phyloP scores from a whole-genome alignment of 2,113 vertebrate species.

The Dendropsophus ebraccatus region DNA sequence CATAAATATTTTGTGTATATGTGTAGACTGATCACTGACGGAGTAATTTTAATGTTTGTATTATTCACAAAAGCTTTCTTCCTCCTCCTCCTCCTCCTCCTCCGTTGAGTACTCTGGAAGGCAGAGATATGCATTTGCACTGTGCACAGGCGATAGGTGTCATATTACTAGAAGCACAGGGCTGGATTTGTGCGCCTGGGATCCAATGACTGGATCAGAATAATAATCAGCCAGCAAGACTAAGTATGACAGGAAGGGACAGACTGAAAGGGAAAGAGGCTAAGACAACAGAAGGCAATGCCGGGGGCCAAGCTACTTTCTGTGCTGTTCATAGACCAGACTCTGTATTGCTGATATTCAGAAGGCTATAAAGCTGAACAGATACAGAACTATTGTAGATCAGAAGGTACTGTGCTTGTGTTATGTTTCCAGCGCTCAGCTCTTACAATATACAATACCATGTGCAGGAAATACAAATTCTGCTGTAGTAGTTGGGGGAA shows the following conservation, averaged over 20 bases:
- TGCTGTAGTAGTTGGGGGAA: neutral
- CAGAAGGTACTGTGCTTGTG: neutral
- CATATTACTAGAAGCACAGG: slow-evolving; percentile 43
- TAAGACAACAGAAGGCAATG: slow-evolving; percentile 24
- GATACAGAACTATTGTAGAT: neutral
- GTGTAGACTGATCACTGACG: neutral
- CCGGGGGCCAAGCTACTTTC: neutral
- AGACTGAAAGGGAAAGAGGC: neutral
- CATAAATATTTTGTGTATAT: neutral
- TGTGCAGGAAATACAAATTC: neutral
- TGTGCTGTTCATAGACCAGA: neutral
- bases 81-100: neutral
- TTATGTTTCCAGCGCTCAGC: neutral
- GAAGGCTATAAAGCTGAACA: neutral
- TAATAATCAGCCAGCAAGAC: slow-evolving; percentile 2
- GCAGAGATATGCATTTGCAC: slow-evolving; percentile 3
- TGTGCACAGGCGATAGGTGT: slow-evolving; percentile 26
- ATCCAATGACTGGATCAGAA: neutral
- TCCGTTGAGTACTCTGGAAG: neutral
- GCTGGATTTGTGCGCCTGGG: neutral
- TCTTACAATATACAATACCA: neutral
- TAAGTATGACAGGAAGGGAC: neutral
- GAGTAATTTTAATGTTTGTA: neutral
- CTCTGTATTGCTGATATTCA: neutral
- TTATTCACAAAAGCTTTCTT: too few species aligned